Base-by-base conservation (phyloP, 2,797 vertebrate species). In the Lerista edwardsae region DNA sequence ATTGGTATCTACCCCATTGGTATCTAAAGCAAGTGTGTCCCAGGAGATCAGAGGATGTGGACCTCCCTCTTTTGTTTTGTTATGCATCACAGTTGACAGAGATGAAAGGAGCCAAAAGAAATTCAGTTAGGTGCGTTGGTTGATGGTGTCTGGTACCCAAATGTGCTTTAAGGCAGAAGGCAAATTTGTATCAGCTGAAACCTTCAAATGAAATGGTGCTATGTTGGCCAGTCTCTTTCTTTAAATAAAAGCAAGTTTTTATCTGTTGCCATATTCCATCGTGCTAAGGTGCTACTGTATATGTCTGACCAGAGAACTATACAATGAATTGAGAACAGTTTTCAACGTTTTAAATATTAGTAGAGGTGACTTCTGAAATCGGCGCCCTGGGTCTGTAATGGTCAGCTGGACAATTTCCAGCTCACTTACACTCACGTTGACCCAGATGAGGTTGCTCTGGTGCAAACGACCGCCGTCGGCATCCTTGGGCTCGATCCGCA, bases 131-230 rank as follows among this genome's bases (percentile, higher is more conserved):
- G 94, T 95, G 94, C 95, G 95, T 95, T 94, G 81, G 91, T 88
- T 91, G 84, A 36, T 87, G 84, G 91, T 89, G 92, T 93, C 94
- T 88, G 91, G 93, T 95, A 93, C 94, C 90, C 93, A 92, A 91
- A 89, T 91, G 87, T 84, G 94, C 93, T 93, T 92, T 92, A 92
- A 90, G 92, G 95, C 93, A 93, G 92, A 92, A 93, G 94, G 94
- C 90, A 65, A 95, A 93, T 94, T 94, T 95, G 91, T 92, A 94
- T 95, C 84, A 95, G 91, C 85, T 93, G 91, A 95, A 95, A 94
- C 92, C 85, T 95, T 94, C 88, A 94, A 91, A 92, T 94, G 90
- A 88, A 94, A 94, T 92, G 96, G 96, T 96, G 96, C 96, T 96
- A 89, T 39, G n/a, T 55, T 77, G 84, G 67, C 62, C 59, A 9